A percentile compares a stretch with the other conserved stretches of the same genome.
Conservation (phyloP, 2,113 vertebrate genomes). For the Thomomys bottae region DNA sequence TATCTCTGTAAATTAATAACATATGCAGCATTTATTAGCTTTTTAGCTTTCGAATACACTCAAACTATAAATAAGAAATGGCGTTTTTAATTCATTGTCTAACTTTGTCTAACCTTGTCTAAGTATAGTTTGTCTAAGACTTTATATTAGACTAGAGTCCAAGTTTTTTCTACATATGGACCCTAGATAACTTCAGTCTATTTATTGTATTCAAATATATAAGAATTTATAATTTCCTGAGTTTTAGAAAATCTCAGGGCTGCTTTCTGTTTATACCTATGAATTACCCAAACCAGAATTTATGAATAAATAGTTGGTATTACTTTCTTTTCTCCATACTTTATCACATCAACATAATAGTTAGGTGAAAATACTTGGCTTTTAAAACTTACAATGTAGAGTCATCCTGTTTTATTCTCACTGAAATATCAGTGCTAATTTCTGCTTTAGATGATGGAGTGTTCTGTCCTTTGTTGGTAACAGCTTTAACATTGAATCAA, state of each 20-base stretch:
- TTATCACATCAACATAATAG: background rate
- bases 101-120: too few relatives aligned
- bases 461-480: background rate
- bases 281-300: background rate
- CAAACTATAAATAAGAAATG: background rate
- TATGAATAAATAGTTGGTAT: background rate
- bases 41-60: background rate
- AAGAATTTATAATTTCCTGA: background rate
- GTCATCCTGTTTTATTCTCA: background rate
- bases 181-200: background rate
- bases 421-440: slow-evolving; percentile 3
- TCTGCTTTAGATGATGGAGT: background rate
- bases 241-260: background rate
- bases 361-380: background rate
- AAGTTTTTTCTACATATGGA: background rate
- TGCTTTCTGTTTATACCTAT: background rate
- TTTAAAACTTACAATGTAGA: background rate
- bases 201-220: background rate
- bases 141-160: background rate
- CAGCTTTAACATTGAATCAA: background rate
- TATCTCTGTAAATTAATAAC: background rate
- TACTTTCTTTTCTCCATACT: background rate
- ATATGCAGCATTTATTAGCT: background rate
- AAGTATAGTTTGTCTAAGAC: too few relatives aligned
- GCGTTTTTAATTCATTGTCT: background rate